A percentile compares a stretch with the other conserved stretches of the same genome.
Conservation (phyloP, 2,113 vertebrate species). For the Syrmaticus mikado region DNA sequence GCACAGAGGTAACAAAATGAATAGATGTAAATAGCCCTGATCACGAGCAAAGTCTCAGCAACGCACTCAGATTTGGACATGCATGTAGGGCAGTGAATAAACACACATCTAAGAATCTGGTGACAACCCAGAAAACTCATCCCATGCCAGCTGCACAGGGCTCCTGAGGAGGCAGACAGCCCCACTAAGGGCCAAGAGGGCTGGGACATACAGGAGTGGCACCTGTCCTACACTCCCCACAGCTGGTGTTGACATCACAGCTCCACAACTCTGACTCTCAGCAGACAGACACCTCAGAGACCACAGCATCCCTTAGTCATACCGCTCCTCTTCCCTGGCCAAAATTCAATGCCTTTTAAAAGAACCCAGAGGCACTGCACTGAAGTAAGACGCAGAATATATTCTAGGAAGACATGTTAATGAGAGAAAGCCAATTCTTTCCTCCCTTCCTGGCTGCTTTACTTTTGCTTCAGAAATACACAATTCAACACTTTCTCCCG, state of each 20-base stretch:
- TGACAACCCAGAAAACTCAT: background rate
- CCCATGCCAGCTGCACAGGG: background rate
- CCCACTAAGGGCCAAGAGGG: background rate
- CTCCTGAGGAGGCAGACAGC: background rate
- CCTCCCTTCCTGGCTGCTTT: background rate
- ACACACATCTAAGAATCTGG: background rate
- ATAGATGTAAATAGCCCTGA: constrained; percentile 22
- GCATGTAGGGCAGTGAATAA: accelerated
- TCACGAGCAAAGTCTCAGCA: background rate
- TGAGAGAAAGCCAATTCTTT: background rate
- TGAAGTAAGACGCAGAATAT: background rate
- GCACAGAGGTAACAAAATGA: constrained; percentile 39
- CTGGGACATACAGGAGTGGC: background rate
- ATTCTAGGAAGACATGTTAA: background rate
- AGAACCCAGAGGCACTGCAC: background rate
- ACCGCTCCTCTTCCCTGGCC: background rate
- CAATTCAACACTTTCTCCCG: background rate
- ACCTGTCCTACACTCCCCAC: background rate
- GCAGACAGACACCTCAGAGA: background rate
- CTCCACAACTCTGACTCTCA: background rate
- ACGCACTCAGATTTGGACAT: accelerated
- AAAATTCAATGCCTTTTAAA: background rate
- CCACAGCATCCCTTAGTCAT: background rate
- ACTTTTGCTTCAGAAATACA: background rate
- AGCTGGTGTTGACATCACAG: background rate